Evolutionary conservation across 2,797 vertebrate species (phyloP).

Genomic region (Helostoma temminkii): DNA sequence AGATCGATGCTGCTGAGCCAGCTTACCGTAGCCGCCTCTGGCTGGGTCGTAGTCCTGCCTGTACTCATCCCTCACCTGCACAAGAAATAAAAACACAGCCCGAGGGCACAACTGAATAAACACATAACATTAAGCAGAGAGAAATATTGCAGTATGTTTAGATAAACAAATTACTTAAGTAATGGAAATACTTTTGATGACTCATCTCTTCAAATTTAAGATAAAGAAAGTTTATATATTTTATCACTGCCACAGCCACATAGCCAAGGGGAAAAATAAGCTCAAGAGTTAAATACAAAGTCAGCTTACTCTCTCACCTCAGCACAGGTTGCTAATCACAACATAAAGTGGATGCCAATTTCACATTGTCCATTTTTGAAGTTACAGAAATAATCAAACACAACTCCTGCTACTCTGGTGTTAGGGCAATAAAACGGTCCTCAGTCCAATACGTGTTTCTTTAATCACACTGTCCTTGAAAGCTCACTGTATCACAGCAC

Average conservation of each 20-base stretch:
- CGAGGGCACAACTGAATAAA: background rate
- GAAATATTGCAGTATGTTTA: background rate
- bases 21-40: constrained; percentile 90
- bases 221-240: background rate
- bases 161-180: too few relatives aligned
- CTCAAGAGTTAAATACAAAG: background rate
- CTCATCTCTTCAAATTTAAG: background rate
- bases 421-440: background rate
- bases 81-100: background rate
- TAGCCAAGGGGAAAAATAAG: background rate
- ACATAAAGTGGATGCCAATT: too few relatives aligned
- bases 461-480: constrained; percentile 18
- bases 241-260: background rate
- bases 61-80: constrained; percentile 90
- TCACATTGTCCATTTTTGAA: too few relatives aligned
- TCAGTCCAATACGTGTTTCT: background rate
- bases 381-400: too few relatives aligned
- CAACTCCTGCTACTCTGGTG: too few relatives aligned
- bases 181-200: background rate
- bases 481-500: background rate
- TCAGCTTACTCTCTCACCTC: too few relatives aligned
- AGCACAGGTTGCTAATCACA: too few relatives aligned
- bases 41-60: constrained; percentile 90
- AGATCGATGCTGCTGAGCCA: constrained; percentile 84
- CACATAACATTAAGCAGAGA: background rate